phyloP scores from a whole-genome alignment of 2,888 invertebrate genomes.

The Polyommatus icarus region DNA sequence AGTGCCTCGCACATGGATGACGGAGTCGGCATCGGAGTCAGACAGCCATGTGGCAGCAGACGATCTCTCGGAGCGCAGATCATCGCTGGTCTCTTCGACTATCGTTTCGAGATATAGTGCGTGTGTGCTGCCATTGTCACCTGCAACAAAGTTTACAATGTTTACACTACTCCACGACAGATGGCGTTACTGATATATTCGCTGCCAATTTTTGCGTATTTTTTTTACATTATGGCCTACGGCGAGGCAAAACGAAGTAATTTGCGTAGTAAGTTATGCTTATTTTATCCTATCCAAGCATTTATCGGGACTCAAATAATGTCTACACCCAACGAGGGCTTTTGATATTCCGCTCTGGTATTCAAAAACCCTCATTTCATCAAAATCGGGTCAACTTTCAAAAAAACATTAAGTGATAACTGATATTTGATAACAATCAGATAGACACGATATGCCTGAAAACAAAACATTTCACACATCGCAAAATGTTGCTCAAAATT shows the following conservation, averaged over 20 bases:
- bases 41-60: conserved; percentile 82
- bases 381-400: too few relatives aligned
- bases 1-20: conserved; percentile 84
- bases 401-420: too few relatives aligned
- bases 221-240: too few relatives aligned
- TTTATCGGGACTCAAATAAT: too few relatives aligned
- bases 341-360: too few relatives aligned
- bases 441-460: not conserved
- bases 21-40: conserved; percentile 91
- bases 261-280: too few relatives aligned
- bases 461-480: not conserved
- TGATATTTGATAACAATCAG: too few relatives aligned
- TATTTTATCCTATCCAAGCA: too few relatives aligned
- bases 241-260: too few relatives aligned
- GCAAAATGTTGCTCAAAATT: not conserved
- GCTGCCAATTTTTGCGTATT: not conserved
- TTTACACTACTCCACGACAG: conserved; percentile 45
- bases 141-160: conserved; percentile 45
- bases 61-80: conserved; percentile 87
- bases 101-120: conserved; percentile 91
- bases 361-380: too few relatives aligned
- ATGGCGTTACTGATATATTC: conserved; percentile 46
- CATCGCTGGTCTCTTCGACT: conserved; percentile 93
- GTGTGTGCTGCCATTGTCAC: conserved; percentile 76
- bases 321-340: too few relatives aligned